phyloP scores from a whole-genome alignment of 2,888 invertebrate genomes.

The Ethmia dodecea region DNA sequence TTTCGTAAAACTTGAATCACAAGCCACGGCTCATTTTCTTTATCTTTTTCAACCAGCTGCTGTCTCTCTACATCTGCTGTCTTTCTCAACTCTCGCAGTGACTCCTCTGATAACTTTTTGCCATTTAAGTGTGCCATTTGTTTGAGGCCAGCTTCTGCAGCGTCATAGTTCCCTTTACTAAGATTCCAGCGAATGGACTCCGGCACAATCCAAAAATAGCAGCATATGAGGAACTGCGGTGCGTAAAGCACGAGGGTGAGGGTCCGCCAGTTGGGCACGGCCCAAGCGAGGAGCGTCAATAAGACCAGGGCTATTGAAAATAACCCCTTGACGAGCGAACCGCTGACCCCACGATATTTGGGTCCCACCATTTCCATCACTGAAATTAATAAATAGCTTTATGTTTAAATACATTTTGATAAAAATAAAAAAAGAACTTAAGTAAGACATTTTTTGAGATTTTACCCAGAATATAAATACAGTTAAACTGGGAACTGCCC shows the following conservation, averaged over 20 bases:
- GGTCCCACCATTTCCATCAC: no score
- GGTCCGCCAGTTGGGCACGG: no score
- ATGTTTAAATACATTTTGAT: no score
- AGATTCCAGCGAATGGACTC: conserved; percentile 50
- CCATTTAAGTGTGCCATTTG: conserved; percentile 80
- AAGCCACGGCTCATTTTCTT: neutral
- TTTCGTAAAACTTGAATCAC: neutral
- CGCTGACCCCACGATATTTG: conserved; percentile 83
- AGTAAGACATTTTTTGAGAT: no score
- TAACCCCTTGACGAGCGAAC: conserved; percentile 83
- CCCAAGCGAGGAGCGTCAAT: no score
- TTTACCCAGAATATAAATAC: no score
- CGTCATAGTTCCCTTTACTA: conserved; percentile 80
- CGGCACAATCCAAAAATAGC: neutral
- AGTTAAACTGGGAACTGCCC: no score
- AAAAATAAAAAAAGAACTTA: no score
- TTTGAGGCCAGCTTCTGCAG: conserved; percentile 79
- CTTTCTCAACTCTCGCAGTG: conserved; percentile 32
- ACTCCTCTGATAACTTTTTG: conserved; percentile 40
- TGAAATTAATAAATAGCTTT: no score
- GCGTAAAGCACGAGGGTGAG: no score
- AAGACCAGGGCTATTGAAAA: conserved; percentile 76
- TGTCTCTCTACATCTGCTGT: conserved; percentile 49
- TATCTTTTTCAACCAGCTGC: no score
- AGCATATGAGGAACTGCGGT: no score